Conservation (phyloP, 2,113 vertebrate species). For the Nycticryphes semicollaris region DNA sequence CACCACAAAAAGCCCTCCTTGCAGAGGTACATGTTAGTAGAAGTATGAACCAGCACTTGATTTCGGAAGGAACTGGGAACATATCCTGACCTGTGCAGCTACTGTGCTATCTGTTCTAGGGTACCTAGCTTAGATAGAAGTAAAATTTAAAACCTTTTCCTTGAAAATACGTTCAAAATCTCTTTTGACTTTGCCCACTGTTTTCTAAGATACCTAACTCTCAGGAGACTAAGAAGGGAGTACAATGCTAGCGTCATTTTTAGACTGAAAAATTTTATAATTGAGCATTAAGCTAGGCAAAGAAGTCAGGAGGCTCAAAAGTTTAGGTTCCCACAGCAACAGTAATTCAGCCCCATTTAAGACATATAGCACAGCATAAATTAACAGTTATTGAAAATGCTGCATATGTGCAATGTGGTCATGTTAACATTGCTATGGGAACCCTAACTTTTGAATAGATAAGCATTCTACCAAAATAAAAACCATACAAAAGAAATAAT, state of each 20-base stretch:
- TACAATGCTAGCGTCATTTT: background rate
- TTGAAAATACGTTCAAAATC: background rate
- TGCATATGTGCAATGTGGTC: background rate
- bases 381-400: conserved; percentile 15
- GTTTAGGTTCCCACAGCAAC: conserved; percentile 62
- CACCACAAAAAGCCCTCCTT: background rate
- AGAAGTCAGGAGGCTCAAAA: conserved; percentile 48
- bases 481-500: conserved; percentile 36
- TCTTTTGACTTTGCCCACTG: background rate
- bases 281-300: background rate
- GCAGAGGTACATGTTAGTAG: background rate
- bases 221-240: background rate
- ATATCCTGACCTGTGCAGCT: background rate
- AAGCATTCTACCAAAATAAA: conserved; percentile 25
- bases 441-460: conserved; percentile 38
- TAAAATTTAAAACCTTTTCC: background rate
- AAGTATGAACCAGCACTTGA: background rate
- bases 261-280: background rate
- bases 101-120: background rate
- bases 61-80: background rate
- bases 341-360: background rate
- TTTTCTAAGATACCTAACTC: background rate
- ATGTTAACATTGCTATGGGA: conserved; percentile 62
- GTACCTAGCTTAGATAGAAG: background rate
- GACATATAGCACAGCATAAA: conserved; percentile 1